These are phyloP conservation scores for Hydropotes inermis DNA, from an alignment of 2,113 vertebrate genomes.

Conservation along the genomic window DNA sequence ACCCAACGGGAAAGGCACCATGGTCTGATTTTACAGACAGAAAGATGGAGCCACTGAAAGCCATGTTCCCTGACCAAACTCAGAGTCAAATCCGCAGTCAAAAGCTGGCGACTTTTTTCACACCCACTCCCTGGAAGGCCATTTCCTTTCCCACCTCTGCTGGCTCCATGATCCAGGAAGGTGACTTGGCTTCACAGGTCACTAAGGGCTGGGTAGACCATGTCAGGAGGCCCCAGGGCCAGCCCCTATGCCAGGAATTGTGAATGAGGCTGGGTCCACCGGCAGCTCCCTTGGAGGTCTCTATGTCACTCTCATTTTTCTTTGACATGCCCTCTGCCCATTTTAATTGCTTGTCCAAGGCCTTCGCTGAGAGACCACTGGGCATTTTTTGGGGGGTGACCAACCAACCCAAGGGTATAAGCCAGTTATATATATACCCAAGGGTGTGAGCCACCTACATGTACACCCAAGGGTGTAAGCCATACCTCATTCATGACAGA, in stretches of 20 bases:
- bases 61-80: rapidly evolving
- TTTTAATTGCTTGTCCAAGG: neutral
- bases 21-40: rapidly evolving
- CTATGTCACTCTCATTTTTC: rapidly evolving
- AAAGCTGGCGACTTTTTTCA: neutral
- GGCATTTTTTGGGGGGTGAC: neutral
- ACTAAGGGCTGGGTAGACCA: neutral
- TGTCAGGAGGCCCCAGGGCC: too few species aligned
- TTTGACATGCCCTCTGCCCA: rapidly evolving
- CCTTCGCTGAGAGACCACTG: neutral
- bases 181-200: neutral
- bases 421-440: neutral
- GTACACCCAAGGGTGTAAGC: rapidly evolving
- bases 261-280: rapidly evolving
- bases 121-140: neutral
- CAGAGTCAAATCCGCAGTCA: rapidly evolving
- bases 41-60: neutral
- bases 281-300: rapidly evolving
- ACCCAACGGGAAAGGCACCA: neutral
- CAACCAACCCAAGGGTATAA: neutral
- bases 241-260: neutral
- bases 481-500: neutral
- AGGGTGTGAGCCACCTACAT: too few species aligned
- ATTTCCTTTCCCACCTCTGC: neutral
- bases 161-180: neutral